Conservation (phyloP, 2,888 invertebrate genomes). For the Polydrusus tereticollis region DNA sequence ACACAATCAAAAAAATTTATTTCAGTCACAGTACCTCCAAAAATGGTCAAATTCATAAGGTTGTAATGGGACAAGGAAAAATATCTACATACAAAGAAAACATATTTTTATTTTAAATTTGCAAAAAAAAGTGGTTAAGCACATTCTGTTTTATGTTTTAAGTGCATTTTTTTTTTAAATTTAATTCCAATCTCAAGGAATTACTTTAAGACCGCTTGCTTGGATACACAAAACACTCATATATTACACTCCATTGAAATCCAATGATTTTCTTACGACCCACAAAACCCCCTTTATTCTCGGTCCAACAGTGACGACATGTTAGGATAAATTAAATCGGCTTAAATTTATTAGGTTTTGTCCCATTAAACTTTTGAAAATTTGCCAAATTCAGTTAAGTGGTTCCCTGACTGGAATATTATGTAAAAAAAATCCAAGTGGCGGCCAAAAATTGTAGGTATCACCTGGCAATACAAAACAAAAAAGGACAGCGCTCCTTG, state of each 20-base stretch:
- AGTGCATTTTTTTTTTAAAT: too few species aligned
- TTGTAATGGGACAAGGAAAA: neutral
- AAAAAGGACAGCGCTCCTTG: constrained; percentile 65
- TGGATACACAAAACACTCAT: too few species aligned
- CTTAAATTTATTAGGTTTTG: neutral
- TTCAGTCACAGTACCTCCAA: neutral
- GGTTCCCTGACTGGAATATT: constrained; percentile 34
- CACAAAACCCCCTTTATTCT: too few species aligned
- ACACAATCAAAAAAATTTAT: constrained; percentile 55
- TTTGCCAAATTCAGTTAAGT: neutral
- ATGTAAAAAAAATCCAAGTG: constrained; percentile 54
- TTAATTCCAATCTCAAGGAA: too few species aligned
- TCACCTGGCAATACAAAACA: constrained; percentile 64
- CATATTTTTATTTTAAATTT: neutral
- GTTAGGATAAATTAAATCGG: too few species aligned
- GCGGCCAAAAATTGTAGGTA: constrained; percentile 61
- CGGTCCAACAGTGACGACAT: too few species aligned
- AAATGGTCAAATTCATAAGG: neutral
- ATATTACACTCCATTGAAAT: too few species aligned
- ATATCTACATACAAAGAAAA: neutral
- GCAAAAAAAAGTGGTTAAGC: neutral
- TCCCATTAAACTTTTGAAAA: constrained; percentile 1
- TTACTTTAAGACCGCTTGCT: too few species aligned
- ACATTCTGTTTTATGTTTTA: neutral
- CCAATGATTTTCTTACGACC: too few species aligned